These are phyloP conservation scores for Collichthys lucidus DNA, from an alignment of 2,113 vertebrate genomes.

Conservation along the genomic window DNA sequence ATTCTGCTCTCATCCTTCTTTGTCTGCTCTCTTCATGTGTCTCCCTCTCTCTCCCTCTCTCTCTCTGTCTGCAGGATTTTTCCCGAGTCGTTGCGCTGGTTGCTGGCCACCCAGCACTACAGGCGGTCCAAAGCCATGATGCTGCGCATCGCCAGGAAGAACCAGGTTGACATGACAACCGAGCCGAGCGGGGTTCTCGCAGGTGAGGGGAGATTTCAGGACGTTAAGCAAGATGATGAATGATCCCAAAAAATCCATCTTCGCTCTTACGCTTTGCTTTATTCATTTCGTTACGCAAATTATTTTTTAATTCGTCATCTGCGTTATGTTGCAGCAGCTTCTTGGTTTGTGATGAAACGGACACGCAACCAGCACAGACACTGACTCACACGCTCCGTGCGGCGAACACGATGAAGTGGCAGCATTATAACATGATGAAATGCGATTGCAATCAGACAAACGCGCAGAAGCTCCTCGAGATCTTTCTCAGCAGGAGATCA, in stretches of 20 bases:
- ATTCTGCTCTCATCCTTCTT: conserved; percentile 43
- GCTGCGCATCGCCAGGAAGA: conserved; percentile 89
- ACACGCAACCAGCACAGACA: conserved; percentile 29
- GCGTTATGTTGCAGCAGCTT: conserved; percentile 31
- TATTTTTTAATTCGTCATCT: not conserved
- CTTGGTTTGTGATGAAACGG: conserved; percentile 48
- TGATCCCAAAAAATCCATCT: not conserved
- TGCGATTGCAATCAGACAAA: conserved; percentile 6
- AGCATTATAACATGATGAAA: conserved; percentile 43
- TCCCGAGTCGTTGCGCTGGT: conserved; percentile 96
- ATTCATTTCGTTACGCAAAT: conserved; percentile 2
- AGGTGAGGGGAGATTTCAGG: conserved; percentile 82
- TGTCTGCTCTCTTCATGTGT: no score
- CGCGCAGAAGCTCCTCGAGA: not conserved
- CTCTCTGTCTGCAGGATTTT: conserved; percentile 87
- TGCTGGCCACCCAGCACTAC: conserved; percentile 96
- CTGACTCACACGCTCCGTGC: not conserved
- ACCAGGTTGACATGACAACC: conserved; percentile 85
- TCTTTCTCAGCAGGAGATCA: not conserved
- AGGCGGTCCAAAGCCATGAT: conserved; percentile 92
- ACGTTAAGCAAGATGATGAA: not conserved
- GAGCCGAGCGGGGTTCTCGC: conserved; percentile 91
- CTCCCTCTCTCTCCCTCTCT: not conserved
- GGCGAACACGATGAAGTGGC: not conserved
- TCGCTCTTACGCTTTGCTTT: not conserved